Evolutionary conservation across 2,888 invertebrate genomes (phyloP), one percentile per base, ranked within the genome.

Genomic region (Cephonodes hylas): DNA sequence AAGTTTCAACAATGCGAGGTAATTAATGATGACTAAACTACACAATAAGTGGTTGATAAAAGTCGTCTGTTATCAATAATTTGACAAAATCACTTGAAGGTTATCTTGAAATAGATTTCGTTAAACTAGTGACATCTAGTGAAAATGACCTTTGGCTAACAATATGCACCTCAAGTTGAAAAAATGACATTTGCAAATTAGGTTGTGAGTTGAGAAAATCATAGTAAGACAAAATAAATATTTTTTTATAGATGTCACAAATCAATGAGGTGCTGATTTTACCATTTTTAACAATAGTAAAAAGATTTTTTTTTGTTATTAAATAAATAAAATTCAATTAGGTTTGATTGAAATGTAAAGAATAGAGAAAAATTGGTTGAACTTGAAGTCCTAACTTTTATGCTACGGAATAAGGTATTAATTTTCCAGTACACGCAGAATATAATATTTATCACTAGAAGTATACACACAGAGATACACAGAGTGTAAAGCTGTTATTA

Each of bases 21-120:
- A 72, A 44, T 15, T 60, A 53, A 53, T 27, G 34, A 45, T 45
- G 73, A 62, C 60, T 68, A 67, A 67, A 74, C 74, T 70, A 78
- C 71, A 74, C 76, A 75, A 72, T 71, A 71, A 70, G 68, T 65
- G 64, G 61, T 66, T 74, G 72, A 66, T 75, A 76, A 69, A 38
- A 71, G 73, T 34, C 67, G 67, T 70, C 75, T 86, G 87, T 89
- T 91, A 91, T 89, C 91, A 91, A 80, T 81, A 79, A 82, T 77
- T 84, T 88, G 84, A 89, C 88, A 89, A 89, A 90, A 90, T 86
- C 88, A 89, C 84, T 89, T 89, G 91, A 91, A 92, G 91, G 91
- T 92, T 92, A 92, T 88, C 89, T 81, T 77, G 76, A 84, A 89
- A 89, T 86, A 88, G 85, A 86, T 83, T 83, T 83, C 66, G 74